Conservation (phyloP, 2,113 vertebrate species). For the Poeciliopsis occidentalis region DNA sequence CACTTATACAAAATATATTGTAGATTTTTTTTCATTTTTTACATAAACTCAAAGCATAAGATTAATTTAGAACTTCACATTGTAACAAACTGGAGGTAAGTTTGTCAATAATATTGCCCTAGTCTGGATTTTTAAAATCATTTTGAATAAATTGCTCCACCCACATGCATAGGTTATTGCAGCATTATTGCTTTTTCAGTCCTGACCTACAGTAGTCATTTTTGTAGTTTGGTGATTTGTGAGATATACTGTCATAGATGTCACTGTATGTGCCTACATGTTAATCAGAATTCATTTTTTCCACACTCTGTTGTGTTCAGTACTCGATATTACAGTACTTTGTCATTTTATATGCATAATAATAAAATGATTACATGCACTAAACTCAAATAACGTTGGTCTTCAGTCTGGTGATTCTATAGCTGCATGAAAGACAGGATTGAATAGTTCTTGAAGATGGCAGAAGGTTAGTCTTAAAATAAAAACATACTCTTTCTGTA, state of each 20-base stretch:
- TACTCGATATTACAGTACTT: neutral
- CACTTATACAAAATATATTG: neutral
- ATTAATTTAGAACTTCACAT: neutral
- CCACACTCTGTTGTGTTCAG: neutral
- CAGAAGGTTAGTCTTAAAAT: neutral
- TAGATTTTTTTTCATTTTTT: neutral
- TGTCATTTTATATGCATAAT: neutral
- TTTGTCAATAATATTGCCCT: neutral
- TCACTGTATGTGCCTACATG: neutral
- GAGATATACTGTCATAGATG: neutral
- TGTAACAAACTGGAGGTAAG: neutral
- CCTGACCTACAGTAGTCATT: neutral
- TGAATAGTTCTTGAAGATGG: no score
- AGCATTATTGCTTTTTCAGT: neutral
- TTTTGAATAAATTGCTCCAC: neutral
- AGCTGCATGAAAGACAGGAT: no score
- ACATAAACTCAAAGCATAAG: no score
- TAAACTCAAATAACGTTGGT: neutral
- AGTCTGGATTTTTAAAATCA: neutral
- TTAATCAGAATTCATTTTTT: neutral
- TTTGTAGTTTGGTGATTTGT: neutral
- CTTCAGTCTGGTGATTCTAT: neutral
- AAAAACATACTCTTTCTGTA: neutral
- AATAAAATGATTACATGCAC: neutral
- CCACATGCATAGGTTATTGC: neutral